Percentiles rank a stretch among this genome's conserved stretches.
Evolutionary conservation across 2,797 vertebrate genomes (phyloP).

Genomic region (Petrocephalus sullivani): DNA sequence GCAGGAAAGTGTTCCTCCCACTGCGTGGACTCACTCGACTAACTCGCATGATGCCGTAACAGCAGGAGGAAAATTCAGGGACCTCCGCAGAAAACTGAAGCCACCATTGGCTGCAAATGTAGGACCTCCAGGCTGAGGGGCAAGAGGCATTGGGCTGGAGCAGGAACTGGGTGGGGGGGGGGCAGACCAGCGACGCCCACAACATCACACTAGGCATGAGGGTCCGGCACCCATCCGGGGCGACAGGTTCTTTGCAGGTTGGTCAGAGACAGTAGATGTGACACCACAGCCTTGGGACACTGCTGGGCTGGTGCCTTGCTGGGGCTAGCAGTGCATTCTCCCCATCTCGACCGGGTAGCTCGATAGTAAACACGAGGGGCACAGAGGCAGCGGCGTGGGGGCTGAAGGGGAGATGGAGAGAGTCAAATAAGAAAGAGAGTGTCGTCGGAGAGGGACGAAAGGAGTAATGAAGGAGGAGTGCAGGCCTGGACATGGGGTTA

Average conservation of each 20-base stretch:
- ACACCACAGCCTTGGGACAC: neutral
- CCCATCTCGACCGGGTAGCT: conserved; percentile 54
- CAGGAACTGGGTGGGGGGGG: neutral
- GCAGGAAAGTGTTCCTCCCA: neutral
- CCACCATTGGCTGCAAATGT: neutral
- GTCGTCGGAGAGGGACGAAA: neutral
- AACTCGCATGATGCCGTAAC: neutral
- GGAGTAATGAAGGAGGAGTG: neutral
- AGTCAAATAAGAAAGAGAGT: neutral
- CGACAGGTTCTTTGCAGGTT: neutral
- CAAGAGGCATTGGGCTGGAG: neutral
- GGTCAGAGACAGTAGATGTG: neutral
- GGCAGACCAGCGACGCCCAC: neutral
- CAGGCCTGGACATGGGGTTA: neutral
- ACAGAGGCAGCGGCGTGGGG: neutral
- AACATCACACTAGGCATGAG: neutral
- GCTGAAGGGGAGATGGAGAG: neutral
- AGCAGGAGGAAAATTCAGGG: neutral
- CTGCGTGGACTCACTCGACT: neutral
- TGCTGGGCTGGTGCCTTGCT: conserved; percentile 48
- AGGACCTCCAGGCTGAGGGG: neutral
- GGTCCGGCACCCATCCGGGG: neutral
- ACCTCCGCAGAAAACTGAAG: neutral
- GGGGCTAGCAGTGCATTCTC: conserved; percentile 64
- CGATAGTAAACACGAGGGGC: conserved; percentile 55